These are phyloP conservation scores for Ctenopoma kingsleyae DNA, from an alignment of 2,797 vertebrate genomes.

Conservation along the genomic window DNA sequence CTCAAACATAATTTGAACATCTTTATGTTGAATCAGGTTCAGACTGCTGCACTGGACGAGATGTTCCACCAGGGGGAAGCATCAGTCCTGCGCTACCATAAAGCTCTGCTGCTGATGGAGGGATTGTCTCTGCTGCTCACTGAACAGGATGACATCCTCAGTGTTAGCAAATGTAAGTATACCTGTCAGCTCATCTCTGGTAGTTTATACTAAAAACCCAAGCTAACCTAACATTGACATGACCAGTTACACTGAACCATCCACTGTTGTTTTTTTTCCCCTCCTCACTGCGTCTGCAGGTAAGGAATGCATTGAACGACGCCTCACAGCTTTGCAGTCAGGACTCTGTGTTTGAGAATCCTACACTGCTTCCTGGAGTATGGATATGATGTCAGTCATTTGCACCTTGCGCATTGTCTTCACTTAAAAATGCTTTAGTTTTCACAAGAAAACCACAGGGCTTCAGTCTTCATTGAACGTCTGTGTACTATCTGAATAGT, in stretches of 20 bases:
- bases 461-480: constrained; percentile 6
- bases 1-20: background rate
- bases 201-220: background rate
- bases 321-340: constrained; percentile 91
- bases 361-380: background rate
- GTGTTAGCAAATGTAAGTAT: constrained; percentile 91
- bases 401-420: constrained; percentile 32
- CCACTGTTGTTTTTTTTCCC: background rate
- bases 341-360: constrained; percentile 89
- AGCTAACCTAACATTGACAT: background rate
- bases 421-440: constrained; percentile 32
- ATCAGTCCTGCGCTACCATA: constrained; percentile 92
- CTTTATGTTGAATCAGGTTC: constrained; percentile 84
- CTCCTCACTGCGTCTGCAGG: constrained; percentile 76
- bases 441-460: constrained; percentile 32
- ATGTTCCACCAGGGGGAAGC: constrained; percentile 97
- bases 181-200: background rate
- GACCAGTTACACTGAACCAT: background rate
- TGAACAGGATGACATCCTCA: constrained; percentile 92
- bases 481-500: background rate
- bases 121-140: constrained; percentile 92
- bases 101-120: constrained; percentile 95
- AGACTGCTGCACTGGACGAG: constrained; percentile 95
- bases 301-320: constrained; percentile 95
- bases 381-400: constrained; percentile 50